Evolutionary conservation across 1,140 invertebrate genomes (phyloP).

Genomic region (Pogonus chalceus): DNA sequence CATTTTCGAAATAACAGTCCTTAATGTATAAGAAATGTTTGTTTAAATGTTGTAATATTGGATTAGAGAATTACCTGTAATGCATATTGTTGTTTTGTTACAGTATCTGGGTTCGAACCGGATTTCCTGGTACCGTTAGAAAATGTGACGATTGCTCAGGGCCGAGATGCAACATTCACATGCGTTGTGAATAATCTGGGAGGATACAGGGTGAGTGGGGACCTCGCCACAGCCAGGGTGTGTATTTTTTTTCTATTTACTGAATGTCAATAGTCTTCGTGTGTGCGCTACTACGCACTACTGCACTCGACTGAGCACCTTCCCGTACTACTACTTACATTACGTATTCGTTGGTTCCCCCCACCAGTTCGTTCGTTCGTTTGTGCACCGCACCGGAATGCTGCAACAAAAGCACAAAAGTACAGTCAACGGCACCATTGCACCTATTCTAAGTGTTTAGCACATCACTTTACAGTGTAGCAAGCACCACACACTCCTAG

Average conservation of each 20-base stretch:
- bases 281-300: slow-evolving; percentile 4
- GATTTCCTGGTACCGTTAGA: slow-evolving; percentile 75
- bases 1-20: too few species aligned
- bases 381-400: too few species aligned
- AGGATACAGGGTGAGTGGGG: slow-evolving; percentile 87
- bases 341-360: too few species aligned
- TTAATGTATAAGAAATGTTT: too few species aligned
- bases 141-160: slow-evolving; percentile 78
- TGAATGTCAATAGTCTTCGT: background rate
- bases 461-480: slow-evolving; percentile 1
- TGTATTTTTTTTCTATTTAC: slow-evolving; percentile 41
- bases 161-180: slow-evolving; percentile 78
- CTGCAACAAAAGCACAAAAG: too few species aligned
- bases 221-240: slow-evolving; percentile 67
- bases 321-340: too few species aligned
- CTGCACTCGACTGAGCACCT: background rate
- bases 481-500: background rate
- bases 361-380: too few species aligned
- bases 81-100: too few species aligned
- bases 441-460: slow-evolving; percentile 3
- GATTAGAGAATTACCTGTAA: too few species aligned
- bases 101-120: slow-evolving; percentile 60
- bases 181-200: slow-evolving; percentile 85
- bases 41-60: too few species aligned
- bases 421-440: background rate